Base-by-base conservation (phyloP, 2,888 invertebrate genomes). In the Pheosia tremula region DNA sequence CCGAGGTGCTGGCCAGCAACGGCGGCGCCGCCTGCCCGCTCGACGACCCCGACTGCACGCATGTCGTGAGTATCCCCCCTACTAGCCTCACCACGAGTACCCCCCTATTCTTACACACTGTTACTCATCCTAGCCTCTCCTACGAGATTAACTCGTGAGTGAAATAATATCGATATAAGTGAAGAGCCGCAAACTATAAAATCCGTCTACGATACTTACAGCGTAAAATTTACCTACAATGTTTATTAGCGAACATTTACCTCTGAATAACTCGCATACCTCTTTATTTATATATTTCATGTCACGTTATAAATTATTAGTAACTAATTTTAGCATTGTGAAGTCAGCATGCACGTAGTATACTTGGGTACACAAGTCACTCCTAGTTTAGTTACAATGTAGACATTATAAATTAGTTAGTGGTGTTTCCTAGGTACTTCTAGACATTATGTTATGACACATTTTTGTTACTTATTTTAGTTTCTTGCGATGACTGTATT, bases 41-140 rank as follows among this genome's bases (percentile, higher is more conserved):
- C 71, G 97, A 97, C 76, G 98, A 98, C 94, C 95, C 96, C 36
- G 95, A 96, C 82, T 98, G 98, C 87, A 97, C 98, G 54, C 99
- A 99, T 93, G 96, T 99, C 88, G 98, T 99, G 94, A 97, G 97
- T 95, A 77, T 60, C 45, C 58, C 5, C 47, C 10, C 9, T n/a
- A 37, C 37, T 11, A 13, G 3, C 11, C 47, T n/a, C 7, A 6
- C 24, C 24, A 38, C 7, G 24, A 56, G 10, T 37, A 45, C 50
- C 61, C 50, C 49, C 47, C 11, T 2, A 59, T 56, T 62, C 61
- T 50, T 45, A 53, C 11, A 62, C 24, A 54, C 54, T 63, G 13
- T 45, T 52, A 57, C 56, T 13, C 7, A n/a, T 52, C 47, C n/a
- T 55, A 57, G 43, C 57, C 59, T 59, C 57, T 50, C 39, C 56